Percentiles rank a stretch among this genome's conserved stretches.
These are phyloP conservation scores for Micropoecilia bifurca DNA, from an alignment of 2,797 vertebrate species.

Conservation along the genomic window DNA sequence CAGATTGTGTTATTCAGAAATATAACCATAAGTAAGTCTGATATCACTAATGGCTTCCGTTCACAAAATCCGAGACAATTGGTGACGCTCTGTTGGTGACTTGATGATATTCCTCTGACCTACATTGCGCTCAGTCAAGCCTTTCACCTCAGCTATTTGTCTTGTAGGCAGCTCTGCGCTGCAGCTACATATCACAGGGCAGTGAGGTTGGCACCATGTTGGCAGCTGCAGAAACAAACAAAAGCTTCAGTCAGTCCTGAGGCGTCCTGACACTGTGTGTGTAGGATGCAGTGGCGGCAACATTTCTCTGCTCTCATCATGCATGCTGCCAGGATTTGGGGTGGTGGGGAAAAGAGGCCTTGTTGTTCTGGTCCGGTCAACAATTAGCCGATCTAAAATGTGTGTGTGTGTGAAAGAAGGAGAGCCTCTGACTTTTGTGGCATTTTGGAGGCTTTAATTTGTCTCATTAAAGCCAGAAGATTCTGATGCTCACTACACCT, in stretches of 20 bases:
- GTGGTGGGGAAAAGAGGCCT: conserved; percentile 48
- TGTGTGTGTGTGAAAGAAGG: conserved; percentile 15
- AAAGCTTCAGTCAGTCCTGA: conserved; percentile 74
- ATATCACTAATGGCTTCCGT: neutral
- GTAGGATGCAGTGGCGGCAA: conserved; percentile 44
- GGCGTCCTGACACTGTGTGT: conserved; percentile 48
- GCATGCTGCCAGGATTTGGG: conserved; percentile 36
- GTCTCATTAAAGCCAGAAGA: conserved; percentile 38
- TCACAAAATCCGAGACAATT: neutral
- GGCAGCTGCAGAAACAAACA: conserved; percentile 59
- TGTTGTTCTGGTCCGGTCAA: conserved; percentile 66
- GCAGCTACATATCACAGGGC: conserved; percentile 30
- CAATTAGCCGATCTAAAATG: conserved; percentile 56
- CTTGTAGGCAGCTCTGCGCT: conserved; percentile 22
- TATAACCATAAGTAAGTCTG: neutral
- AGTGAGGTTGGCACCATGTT: conserved; percentile 40
- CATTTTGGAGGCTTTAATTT: conserved; percentile 8
- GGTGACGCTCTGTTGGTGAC: neutral
- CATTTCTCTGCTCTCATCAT: conserved; percentile 55
- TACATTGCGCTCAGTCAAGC: conserved; percentile 29
- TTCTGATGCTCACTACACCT: conserved; percentile 12
- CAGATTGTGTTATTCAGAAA: neutral
- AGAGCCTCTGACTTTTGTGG: conserved; percentile 30
- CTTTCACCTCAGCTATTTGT: conserved; percentile 41
- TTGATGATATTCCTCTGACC: conserved; percentile 26